Evolutionary conservation across 2,888 invertebrate species (phyloP).

Genomic region (Biston stratarius): DNA sequence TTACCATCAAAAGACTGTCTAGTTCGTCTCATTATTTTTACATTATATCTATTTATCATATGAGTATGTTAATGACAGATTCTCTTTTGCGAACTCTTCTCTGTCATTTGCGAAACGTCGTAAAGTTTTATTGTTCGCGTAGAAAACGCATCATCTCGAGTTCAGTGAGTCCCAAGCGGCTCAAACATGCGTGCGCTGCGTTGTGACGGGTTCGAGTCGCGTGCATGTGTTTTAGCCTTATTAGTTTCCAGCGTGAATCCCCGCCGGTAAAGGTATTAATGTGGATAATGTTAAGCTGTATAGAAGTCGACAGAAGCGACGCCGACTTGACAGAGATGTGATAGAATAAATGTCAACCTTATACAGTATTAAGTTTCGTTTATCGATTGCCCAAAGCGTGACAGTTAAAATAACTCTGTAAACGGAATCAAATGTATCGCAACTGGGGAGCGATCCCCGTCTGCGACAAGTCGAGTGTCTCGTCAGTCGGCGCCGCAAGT

Average conservation of each 20-base stretch:
- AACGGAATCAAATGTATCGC: no score
- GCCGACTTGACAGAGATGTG: no score
- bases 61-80: background rate
- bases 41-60: no score
- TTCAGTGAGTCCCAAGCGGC: no score
- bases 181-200: conserved; percentile 29
- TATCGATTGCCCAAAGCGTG: background rate
- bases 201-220: background rate
- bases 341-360: background rate
- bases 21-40: no score
- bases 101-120: background rate
- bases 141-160: no score
- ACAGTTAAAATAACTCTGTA: no score
- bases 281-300: background rate
- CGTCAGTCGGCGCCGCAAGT: background rate
- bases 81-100: background rate
- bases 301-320: background rate
- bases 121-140: no score
- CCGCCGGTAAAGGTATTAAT: conserved; percentile 18
- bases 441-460: background rate
- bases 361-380: background rate
- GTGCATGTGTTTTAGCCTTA: conserved; percentile 24
- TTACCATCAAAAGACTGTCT: no score
- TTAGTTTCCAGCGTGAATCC: conserved; percentile 21
- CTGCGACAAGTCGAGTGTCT: background rate